Evolutionary conservation across 2,888 invertebrate species (phyloP), one percentile per base, ranked within the genome.

Genomic region (Apantesis nais): DNA sequence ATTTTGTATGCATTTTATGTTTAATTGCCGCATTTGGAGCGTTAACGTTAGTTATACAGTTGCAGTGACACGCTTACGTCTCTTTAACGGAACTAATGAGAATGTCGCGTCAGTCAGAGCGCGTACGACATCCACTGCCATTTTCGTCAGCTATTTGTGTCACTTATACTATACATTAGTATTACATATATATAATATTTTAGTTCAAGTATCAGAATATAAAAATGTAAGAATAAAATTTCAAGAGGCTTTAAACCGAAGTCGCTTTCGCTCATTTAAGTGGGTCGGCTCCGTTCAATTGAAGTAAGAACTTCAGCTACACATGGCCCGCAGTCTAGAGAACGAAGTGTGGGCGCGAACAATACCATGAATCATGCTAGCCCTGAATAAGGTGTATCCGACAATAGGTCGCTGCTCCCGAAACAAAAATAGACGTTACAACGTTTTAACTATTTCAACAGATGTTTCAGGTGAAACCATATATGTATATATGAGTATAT

Each of bases 361-460:
- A 92, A 92, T 90, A 82, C 85, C 78, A 83, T 92, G 93, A 93
- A 90, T 92, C 92, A 92, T 89, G 82, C 79, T 85, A 87, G 85
- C 85, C 87, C 88, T 90, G 90, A 90, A 89, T 90, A 88, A 90
- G 89, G 83, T 85, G 85, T 90, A 85, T 87, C 85, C 88, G 88
- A 88, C 87, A 88, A 82, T 89, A 85, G 90, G 90, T 92, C 90
- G 89, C 85, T 89, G 92, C 86, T 90, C 91, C 87, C 89, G 75
- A 86, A 87, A 86, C 85, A 76, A 85, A 92, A 92, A 92, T 92
- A 93, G 88, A 90, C 77, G 85, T 89, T 86, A 80, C 79, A 84
- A 81, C 80, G 82, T 77, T 75, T 85, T 82, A 80, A 85, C 82
- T 84, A 83, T 88, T 86, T 86, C 85, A 83, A 83, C 87, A 78